Evolutionary conservation across 1,140 invertebrate genomes (phyloP).

Genomic region (Zaprionus lachaisei): DNA sequence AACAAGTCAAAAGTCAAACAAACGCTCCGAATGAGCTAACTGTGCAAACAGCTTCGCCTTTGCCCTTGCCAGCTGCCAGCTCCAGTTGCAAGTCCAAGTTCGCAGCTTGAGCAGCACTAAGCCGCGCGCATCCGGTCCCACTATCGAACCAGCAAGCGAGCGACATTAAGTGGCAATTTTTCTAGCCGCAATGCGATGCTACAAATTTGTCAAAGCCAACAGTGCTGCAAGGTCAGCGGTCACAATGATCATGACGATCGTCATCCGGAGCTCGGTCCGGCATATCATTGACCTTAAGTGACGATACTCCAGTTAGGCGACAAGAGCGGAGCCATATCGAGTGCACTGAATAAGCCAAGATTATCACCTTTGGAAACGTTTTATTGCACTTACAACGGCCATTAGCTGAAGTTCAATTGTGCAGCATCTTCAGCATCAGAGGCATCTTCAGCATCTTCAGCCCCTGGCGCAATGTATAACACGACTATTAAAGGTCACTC

Average conservation of each 20-base stretch:
- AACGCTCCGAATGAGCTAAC: conserved; percentile 42
- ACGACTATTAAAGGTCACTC: conserved; percentile 76
- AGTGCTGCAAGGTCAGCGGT: conserved; percentile 68
- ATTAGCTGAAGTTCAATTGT: conserved; percentile 73
- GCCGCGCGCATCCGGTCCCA: conserved; percentile 69
- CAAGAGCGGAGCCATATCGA: conserved; percentile 41
- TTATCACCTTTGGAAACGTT: conserved; percentile 76
- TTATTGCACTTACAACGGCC: conserved; percentile 70
- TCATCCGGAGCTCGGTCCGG: conserved; percentile 24
- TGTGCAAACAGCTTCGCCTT: conserved; percentile 53
- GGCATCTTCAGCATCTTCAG: conserved; percentile 38
- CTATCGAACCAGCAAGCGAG: conserved; percentile 29
- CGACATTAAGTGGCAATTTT: conserved; percentile 68
- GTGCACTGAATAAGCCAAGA: conserved; percentile 77
- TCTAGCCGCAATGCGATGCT: conserved; percentile 46
- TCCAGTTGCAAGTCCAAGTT: conserved; percentile 33
- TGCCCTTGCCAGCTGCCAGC: conserved; percentile 1
- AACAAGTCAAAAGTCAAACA: conserved; percentile 44
- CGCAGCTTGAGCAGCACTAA: conserved; percentile 10
- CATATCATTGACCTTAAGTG: conserved; percentile 81
- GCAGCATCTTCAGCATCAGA: conserved; percentile 45
- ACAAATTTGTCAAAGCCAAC: conserved; percentile 79
- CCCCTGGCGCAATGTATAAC: conserved; percentile 72
- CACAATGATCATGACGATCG: conserved; percentile 61
- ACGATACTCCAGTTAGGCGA: conserved; percentile 34